These are phyloP conservation scores for Myotis lucifugus DNA, from an alignment of 2,113 vertebrate species.

Conservation along the genomic window DNA sequence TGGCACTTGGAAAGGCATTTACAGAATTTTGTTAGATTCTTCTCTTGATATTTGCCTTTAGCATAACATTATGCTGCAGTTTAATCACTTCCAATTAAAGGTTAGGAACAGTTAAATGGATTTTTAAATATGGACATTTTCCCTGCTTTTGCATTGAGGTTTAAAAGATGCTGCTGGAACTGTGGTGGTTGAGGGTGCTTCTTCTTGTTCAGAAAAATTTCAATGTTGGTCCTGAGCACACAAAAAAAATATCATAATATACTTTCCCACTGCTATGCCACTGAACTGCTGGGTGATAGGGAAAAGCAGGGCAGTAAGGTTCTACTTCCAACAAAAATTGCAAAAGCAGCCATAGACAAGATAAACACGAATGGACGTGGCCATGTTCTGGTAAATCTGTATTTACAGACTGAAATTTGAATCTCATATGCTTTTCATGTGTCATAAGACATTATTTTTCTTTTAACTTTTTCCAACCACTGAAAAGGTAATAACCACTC, in stretches of 20 bases:
- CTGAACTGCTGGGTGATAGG: neutral
- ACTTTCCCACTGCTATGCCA: neutral
- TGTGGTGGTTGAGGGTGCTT: neutral
- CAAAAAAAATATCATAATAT: neutral
- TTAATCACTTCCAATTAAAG: neutral
- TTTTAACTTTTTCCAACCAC: neutral
- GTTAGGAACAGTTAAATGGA: neutral
- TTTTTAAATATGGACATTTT: neutral
- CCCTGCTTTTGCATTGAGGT: neutral
- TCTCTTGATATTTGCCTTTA: neutral
- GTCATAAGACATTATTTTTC: neutral
- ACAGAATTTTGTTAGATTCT: neutral
- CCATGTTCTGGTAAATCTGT: neutral
- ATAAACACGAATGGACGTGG: neutral
- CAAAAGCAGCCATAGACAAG: neutral
- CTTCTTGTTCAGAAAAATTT: slow-evolving; percentile 11
- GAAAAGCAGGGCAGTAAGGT: neutral
- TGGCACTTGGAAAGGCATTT: neutral
- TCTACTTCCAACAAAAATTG: neutral
- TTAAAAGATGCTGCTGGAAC: neutral
- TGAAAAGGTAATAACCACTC: neutral
- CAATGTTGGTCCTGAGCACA: neutral
- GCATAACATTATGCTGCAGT: neutral
- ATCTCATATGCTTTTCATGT: neutral
- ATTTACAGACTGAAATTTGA: neutral